Evolutionary conservation across 2,888 invertebrate genomes (phyloP), one percentile per base, ranked within the genome.

Genomic region (Habrosyne pyritoides): DNA sequence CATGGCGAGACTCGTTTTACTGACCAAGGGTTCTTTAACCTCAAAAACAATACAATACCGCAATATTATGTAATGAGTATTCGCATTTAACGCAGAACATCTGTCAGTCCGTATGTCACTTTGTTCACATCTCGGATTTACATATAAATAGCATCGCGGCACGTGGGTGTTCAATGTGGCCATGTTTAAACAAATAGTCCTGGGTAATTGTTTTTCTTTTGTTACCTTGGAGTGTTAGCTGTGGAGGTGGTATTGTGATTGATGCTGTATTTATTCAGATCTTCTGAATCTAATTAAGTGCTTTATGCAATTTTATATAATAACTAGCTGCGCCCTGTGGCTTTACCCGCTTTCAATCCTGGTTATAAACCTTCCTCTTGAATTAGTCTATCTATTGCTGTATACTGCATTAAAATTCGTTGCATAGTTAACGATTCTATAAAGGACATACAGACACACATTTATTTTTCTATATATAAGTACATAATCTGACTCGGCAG

Each of bases 21-120:
- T 49, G 36, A 24, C 49, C 30, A 42, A 18, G 50, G 60, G 69
- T 54, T 68, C 59, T 55, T 64, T 61, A 53, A 62, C 65, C 65
- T 46, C 26, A 18, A 18, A 42, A 18, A 42, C 42, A 42, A 42
- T 42, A 18, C 42, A 18, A 21, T 53, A 21, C 33, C 22, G 36
- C 48, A 46, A 47, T 49, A 51, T 77, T 77, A 71, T 69, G 71
- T 69, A 72, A 79, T 75, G 77, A 64, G 69, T 77, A 80, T 78
- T 61, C 50, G 47, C 47, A 26, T 61, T 57, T 65, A 63, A 63
- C 59, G 57, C n/a, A 33, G 61, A 65, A 63, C 70, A 71, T 71
- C 70, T 71, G 75, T 70, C 77, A 57, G 62, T 64, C 67, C 57
- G 70, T 67, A 56, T 60, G 72, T 72, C 70, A 68, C 67, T 68